A percentile compares a stretch with the other conserved stretches of the same genome.
phyloP scores from a whole-genome alignment of 2,888 invertebrate genomes.

The Drosophila meridionalis region DNA sequence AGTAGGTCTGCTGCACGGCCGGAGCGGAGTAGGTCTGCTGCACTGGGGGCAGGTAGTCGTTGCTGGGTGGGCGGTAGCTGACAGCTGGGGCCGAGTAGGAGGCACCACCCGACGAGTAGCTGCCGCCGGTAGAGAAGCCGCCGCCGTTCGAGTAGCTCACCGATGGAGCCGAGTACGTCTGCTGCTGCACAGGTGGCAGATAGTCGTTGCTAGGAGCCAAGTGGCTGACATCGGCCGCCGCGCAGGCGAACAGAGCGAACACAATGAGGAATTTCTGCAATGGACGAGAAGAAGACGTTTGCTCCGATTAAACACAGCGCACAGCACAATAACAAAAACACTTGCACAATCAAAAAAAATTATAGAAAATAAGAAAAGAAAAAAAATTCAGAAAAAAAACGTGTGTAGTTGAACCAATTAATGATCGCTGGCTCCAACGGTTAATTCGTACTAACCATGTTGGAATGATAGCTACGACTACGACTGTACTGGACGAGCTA shows the following conservation, averaged over 20 bases:
- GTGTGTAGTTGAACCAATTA: background rate
- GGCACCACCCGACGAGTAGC: constrained; percentile 14
- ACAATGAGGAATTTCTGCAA: constrained; percentile 82
- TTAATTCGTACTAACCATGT: constrained; percentile 74
- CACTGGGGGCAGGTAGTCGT: constrained; percentile 48
- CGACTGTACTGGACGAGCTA: constrained; percentile 80
- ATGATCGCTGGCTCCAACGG: background rate
- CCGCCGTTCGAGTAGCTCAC: constrained; percentile 26
- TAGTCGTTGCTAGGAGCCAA: constrained; percentile 76
- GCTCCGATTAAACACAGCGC: constrained; percentile 32
- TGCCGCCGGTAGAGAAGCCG: constrained; percentile 13
- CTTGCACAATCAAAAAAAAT: constrained; percentile 31
- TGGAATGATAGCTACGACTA: constrained; percentile 53
- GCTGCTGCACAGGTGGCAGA: constrained; percentile 76
- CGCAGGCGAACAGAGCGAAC: constrained; percentile 79
- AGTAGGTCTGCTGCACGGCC: constrained; percentile 34
- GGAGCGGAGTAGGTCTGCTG: constrained; percentile 53
- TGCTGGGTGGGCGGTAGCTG: constrained; percentile 46
- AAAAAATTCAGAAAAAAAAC: constrained; percentile 1
- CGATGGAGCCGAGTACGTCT: constrained; percentile 48
- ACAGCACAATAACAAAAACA: constrained; percentile 17
- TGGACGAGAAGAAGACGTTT: constrained; percentile 30
- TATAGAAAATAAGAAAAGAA: constrained; percentile 10
- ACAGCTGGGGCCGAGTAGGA: constrained; percentile 36
- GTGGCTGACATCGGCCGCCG: constrained; percentile 83